Conservation (phyloP, 2,888 invertebrate genomes). For the Ophion ventricosus region DNA sequence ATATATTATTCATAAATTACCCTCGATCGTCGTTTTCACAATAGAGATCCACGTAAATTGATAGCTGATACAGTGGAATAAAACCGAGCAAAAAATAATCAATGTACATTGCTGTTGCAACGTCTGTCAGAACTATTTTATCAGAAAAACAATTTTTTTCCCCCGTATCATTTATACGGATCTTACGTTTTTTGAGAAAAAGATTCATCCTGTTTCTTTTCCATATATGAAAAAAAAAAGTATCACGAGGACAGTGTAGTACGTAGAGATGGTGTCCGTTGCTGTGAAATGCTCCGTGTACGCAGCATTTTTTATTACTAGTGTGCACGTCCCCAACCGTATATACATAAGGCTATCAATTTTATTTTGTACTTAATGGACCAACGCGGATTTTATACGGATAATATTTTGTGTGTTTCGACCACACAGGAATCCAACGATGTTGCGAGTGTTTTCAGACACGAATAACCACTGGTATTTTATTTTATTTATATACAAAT, state of each 20-base stretch:
- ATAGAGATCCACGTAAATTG: too few relatives aligned
- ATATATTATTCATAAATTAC: too few relatives aligned
- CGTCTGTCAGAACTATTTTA: too few relatives aligned
- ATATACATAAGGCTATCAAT: slow-evolving; percentile 56
- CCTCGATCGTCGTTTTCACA: too few relatives aligned
- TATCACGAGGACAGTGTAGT: background rate
- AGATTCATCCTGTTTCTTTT: background rate
- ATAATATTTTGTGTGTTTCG: slow-evolving; percentile 64
- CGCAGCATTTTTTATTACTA: background rate
- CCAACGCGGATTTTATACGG: slow-evolving; percentile 63
- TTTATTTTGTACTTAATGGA: slow-evolving; percentile 64
- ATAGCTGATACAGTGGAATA: too few relatives aligned
- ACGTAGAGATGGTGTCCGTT: background rate
- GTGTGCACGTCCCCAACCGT: slow-evolving; percentile 12
- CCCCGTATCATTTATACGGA: too few relatives aligned
- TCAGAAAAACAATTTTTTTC: too few relatives aligned
- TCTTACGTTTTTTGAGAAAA: too few relatives aligned
- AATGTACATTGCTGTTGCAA: too few relatives aligned
- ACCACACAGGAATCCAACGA: slow-evolving; percentile 35
- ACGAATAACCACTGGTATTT: slow-evolving; percentile 39
- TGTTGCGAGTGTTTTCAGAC: slow-evolving; percentile 43
- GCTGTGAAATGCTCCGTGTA: slow-evolving; percentile 11
- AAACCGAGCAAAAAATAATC: too few relatives aligned
- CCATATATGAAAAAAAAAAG: background rate
- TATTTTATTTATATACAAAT: slow-evolving; percentile 25